Conservation (phyloP, 1,140 invertebrate species). For the Potamilus streckersoni region DNA sequence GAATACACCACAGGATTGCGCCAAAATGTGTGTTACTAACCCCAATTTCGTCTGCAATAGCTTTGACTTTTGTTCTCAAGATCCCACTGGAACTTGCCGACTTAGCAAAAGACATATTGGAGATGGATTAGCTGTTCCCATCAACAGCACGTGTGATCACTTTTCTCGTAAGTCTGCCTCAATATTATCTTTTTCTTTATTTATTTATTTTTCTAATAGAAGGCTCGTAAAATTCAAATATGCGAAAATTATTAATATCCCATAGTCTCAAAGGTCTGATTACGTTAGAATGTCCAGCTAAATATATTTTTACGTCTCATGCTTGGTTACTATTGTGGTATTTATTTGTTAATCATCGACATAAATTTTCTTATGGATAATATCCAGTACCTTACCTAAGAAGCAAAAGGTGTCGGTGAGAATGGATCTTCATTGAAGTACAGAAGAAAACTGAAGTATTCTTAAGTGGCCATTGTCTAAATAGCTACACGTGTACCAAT, state of each 20-base stretch:
- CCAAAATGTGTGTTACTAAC: slow-evolving; percentile 41
- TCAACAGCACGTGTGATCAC: slow-evolving; percentile 43
- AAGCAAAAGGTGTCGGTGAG: too few species aligned
- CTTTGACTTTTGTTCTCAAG: slow-evolving; percentile 45
- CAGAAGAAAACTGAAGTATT: too few species aligned
- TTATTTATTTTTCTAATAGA: background rate
- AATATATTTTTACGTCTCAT: background rate
- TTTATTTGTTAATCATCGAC: too few species aligned
- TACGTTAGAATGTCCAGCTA: background rate
- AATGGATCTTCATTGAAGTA: too few species aligned
- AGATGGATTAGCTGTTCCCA: slow-evolving; percentile 36
- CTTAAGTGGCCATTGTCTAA: too few species aligned
- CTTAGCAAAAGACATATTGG: slow-evolving; percentile 44
- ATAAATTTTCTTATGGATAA: too few species aligned
- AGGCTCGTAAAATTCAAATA: background rate
- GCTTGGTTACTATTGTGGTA: background rate
- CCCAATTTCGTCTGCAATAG: slow-evolving; percentile 46
- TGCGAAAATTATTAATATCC: background rate
- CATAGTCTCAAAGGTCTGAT: background rate
- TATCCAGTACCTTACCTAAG: too few species aligned
- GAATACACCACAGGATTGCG: slow-evolving; percentile 38
- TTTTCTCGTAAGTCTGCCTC: slow-evolving; percentile 38
- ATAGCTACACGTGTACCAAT: too few species aligned
- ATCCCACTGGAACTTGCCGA: slow-evolving; percentile 32
- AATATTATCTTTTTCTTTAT: background rate